Percentiles rank a stretch among this genome's conserved stretches.
Evolutionary conservation across 1,140 invertebrate species (phyloP).

Genomic region (Calycopis cecrops): DNA sequence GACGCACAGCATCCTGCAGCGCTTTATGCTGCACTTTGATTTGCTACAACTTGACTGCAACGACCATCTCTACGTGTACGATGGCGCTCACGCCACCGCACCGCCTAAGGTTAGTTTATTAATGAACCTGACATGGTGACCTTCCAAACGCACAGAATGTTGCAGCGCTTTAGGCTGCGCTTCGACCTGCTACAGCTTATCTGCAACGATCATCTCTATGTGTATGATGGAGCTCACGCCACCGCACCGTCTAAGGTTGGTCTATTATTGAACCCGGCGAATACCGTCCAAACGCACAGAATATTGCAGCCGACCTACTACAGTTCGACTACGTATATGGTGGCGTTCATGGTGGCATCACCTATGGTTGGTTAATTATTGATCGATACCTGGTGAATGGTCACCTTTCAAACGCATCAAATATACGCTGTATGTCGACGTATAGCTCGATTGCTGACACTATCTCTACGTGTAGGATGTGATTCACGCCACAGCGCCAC

Average conservation of each 20-base stretch:
- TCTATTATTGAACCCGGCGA: slow-evolving; percentile 50
- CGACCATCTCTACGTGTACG: slow-evolving; percentile 94
- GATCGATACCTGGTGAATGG: no score
- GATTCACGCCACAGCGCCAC: no score
- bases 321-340: slow-evolving; percentile 93
- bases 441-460: no score
- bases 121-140: slow-evolving; percentile 79
- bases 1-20: slow-evolving; percentile 93
- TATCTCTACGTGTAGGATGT: no score
- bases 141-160: slow-evolving; percentile 94
- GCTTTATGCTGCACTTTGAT: slow-evolving; percentile 93
- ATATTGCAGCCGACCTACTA: slow-evolving; percentile 87
- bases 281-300: slow-evolving; percentile 95
- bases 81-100: slow-evolving; percentile 91
- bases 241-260: slow-evolving; percentile 89
- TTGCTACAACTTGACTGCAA: slow-evolving; percentile 91
- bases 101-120: slow-evolving; percentile 83
- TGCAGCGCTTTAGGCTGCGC: slow-evolving; percentile 94
- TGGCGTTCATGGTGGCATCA: slow-evolving; percentile 92
- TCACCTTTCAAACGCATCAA: no score
- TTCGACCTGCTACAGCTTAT: slow-evolving; percentile 88
- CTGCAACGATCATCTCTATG: slow-evolving; percentile 94
- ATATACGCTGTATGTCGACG: no score
- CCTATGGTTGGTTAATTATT: no score
- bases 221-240: slow-evolving; percentile 93